Evolutionary conservation across 2,797 vertebrate species (phyloP).

Genomic region (Masticophis lateralis): DNA sequence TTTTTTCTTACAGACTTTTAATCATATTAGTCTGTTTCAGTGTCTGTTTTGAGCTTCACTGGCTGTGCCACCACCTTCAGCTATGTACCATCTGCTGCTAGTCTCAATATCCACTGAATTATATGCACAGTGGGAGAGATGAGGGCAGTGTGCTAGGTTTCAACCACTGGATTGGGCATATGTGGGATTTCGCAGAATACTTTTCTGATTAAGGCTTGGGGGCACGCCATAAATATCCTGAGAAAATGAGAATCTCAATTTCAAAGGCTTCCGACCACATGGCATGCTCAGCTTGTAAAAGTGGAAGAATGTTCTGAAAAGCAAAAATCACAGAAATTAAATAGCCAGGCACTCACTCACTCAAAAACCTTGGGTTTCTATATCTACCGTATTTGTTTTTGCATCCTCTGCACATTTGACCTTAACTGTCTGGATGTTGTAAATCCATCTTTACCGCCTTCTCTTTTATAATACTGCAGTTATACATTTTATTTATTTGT

Average conservation of each 20-base stretch:
- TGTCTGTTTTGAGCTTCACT: not conserved
- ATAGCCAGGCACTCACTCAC: not conserved
- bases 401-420: not conserved
- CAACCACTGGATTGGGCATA: constrained; percentile 2
- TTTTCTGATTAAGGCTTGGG: not conserved
- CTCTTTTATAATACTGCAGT: not conserved
- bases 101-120: not conserved
- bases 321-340: constrained; percentile 20
- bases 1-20: not conserved
- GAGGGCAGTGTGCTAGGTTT: not conserved
- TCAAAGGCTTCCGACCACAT: constrained; percentile 17
- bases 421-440: not conserved
- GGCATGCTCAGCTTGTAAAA: not conserved
- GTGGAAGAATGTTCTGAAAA: not conserved
- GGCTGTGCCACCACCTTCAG: constrained; percentile 11
- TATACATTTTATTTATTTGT: not conserved
- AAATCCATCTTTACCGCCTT: not conserved
- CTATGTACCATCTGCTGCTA: constrained; percentile 13
- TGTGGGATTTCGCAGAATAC: constrained; percentile 10
- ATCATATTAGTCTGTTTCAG: not conserved
- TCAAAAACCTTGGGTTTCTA: not conserved
- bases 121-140: not conserved
- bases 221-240: not conserved
- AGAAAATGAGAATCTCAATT: constrained; percentile 10
- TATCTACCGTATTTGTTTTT: not conserved